Percentiles rank a stretch among this genome's conserved stretches.
Evolutionary conservation across 2,797 vertebrate genomes (phyloP).

Genomic region (Sebastes steindachneri): DNA sequence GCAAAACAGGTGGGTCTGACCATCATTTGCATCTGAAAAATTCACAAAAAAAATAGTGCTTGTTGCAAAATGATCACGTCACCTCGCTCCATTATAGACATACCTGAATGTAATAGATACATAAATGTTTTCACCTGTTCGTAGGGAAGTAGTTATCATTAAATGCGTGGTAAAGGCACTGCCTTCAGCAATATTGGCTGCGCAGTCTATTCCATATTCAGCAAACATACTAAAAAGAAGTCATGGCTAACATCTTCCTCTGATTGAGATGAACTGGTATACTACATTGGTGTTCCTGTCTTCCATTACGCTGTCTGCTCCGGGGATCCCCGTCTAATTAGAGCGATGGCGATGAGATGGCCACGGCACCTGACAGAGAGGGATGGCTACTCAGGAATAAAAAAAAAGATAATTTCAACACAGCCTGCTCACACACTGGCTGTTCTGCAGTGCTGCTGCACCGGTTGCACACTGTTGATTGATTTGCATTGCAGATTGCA

Average conservation of each 20-base stretch:
- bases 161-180: neutral
- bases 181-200: neutral
- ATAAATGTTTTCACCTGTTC: neutral
- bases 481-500: slow-evolving; percentile 77
- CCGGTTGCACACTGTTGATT: slow-evolving; percentile 56
- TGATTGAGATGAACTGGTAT: slow-evolving; percentile 38
- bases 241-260: neutral
- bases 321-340: slow-evolving; percentile 63
- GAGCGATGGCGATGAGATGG: slow-evolving; percentile 58
- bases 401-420: slow-evolving; percentile 62
- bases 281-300: neutral
- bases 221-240: neutral
- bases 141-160: neutral
- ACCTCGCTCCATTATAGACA: neutral
- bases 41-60: neutral
- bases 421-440: slow-evolving; percentile 49
- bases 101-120: neutral
- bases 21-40: neutral
- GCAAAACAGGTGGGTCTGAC: neutral
- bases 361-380: slow-evolving; percentile 77
- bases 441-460: slow-evolving; percentile 44
- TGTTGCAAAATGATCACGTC: neutral
- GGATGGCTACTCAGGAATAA: slow-evolving; percentile 55
- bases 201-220: neutral
- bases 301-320: slow-evolving; percentile 47